These are phyloP conservation scores for Lates calcarifer DNA, from an alignment of 2,113 vertebrate species.

Conservation along the genomic window DNA sequence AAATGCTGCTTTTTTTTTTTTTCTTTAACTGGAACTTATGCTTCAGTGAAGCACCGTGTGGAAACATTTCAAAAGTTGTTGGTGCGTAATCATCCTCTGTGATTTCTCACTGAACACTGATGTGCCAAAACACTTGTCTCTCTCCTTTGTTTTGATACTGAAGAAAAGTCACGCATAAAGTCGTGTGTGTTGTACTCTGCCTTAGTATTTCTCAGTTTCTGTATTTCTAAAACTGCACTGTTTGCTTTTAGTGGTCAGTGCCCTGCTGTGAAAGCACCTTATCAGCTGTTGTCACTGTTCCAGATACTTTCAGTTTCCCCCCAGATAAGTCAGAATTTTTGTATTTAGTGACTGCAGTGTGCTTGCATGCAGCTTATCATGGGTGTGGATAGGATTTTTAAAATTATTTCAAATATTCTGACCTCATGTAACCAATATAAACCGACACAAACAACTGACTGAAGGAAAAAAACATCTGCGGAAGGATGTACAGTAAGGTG, in stretches of 20 bases:
- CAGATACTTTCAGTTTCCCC: constrained; percentile 36
- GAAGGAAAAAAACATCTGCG: not conserved
- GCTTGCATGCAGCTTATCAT: constrained; percentile 38
- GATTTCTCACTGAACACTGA: constrained; percentile 11
- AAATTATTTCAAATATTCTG: constrained; percentile 20
- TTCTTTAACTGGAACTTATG: constrained; percentile 38
- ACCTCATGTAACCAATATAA: constrained; percentile 4
- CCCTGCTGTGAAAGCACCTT: constrained; percentile 52
- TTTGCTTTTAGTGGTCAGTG: constrained; percentile 60
- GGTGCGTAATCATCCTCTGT: constrained; percentile 13
- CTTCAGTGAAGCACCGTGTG: constrained; percentile 57
- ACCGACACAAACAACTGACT: not conserved
- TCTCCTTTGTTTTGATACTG: constrained; percentile 20
- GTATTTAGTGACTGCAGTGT: constrained; percentile 46
- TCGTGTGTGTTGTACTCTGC: constrained; percentile 14
- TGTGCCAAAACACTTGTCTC: constrained; percentile 56
- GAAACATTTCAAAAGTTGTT: constrained; percentile 20
- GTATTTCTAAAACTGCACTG: constrained; percentile 28
- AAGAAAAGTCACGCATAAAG: constrained; percentile 22
- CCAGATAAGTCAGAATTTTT: constrained; percentile 15
- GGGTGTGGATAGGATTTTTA: not conserved
- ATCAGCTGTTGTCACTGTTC: constrained; percentile 54
- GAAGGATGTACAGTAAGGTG: not conserved
- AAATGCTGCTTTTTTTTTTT: constrained; percentile 7
- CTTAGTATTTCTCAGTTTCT: constrained; percentile 43